Evolutionary conservation across 2,113 vertebrate species (phyloP).

Genomic region (Onychorhynchus coronatus): DNA sequence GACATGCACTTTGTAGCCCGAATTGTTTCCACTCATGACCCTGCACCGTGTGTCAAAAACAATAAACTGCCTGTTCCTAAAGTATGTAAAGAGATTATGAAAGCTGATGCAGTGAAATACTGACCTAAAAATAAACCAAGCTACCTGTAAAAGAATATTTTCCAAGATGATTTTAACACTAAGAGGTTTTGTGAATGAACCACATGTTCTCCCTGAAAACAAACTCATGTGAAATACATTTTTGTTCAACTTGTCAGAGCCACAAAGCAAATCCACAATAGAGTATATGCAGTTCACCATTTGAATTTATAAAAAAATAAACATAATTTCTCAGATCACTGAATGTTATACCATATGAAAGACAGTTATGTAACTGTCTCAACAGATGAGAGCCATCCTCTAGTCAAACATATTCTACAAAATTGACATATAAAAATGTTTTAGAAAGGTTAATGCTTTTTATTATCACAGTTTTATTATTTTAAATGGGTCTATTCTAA

Average conservation of each 20-base stretch:
- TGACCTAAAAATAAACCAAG: slow-evolving; percentile 43
- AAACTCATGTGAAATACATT: background rate
- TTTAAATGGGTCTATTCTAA: background rate
- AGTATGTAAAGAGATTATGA: slow-evolving; percentile 65
- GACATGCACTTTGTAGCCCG: slow-evolving; percentile 65
- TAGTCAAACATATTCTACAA: background rate
- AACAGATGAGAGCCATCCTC: background rate
- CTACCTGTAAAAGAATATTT: slow-evolving; percentile 27
- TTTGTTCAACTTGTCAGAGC: background rate
- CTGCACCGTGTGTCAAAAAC: slow-evolving; percentile 55
- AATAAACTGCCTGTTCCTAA: slow-evolving; percentile 62
- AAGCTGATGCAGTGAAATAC: slow-evolving; percentile 42
- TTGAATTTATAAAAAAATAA: background rate
- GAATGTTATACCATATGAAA: background rate
- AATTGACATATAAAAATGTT: background rate
- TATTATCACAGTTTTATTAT: background rate
- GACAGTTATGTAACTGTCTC: background rate
- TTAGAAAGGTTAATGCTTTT: background rate
- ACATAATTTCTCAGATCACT: background rate
- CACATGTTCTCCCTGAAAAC: background rate
- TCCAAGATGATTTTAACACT: background rate
- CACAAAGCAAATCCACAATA: background rate
- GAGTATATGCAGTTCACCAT: background rate
- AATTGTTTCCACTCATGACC: slow-evolving; percentile 71
- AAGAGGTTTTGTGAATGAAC: slow-evolving; percentile 17